phyloP scores from a whole-genome alignment of 1,140 invertebrate genomes.

The Drosophila kikkawai region DNA sequence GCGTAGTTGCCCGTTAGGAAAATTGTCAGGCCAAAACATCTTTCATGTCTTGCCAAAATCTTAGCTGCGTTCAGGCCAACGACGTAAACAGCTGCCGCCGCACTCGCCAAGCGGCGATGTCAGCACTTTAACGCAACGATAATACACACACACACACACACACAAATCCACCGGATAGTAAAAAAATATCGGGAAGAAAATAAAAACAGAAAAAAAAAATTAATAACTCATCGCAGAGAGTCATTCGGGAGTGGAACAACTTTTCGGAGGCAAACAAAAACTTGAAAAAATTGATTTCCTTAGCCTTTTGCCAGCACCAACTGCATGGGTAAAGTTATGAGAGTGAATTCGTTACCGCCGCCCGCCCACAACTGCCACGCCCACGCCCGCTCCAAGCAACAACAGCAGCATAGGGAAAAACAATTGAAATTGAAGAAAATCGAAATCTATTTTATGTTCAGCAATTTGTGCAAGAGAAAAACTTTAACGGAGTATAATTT shows the following conservation, averaged over 20 bases:
- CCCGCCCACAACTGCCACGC: slow-evolving; percentile 65
- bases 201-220: slow-evolving; percentile 17
- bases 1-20: slow-evolving; percentile 40
- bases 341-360: slow-evolving; percentile 71
- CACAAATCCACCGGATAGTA: slow-evolving; percentile 17
- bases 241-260: slow-evolving; percentile 31
- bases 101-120: slow-evolving; percentile 56
- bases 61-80: slow-evolving; percentile 48
- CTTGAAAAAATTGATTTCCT: slow-evolving; percentile 43
- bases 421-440: slow-evolving; percentile 77
- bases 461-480: slow-evolving; percentile 82
- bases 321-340: slow-evolving; percentile 84
- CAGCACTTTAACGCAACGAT: slow-evolving; percentile 51
- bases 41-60: slow-evolving; percentile 80
- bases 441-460: slow-evolving; percentile 83
- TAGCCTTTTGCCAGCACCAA: slow-evolving; percentile 44
- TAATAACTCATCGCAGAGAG: slow-evolving; percentile 19
- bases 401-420: slow-evolving; percentile 45
- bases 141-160: slow-evolving; percentile 12
- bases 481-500: slow-evolving; percentile 67
- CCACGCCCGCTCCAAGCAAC: slow-evolving; percentile 56
- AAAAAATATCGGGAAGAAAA: slow-evolving; percentile 17
- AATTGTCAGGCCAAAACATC: slow-evolving; percentile 56
- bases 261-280: slow-evolving; percentile 26
- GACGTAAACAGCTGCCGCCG: slow-evolving; percentile 61